These are phyloP conservation scores for Zoanthus sociatus DNA, from an alignment of 92 coral and sea anemone species.

Conservation along the genomic window DNA sequence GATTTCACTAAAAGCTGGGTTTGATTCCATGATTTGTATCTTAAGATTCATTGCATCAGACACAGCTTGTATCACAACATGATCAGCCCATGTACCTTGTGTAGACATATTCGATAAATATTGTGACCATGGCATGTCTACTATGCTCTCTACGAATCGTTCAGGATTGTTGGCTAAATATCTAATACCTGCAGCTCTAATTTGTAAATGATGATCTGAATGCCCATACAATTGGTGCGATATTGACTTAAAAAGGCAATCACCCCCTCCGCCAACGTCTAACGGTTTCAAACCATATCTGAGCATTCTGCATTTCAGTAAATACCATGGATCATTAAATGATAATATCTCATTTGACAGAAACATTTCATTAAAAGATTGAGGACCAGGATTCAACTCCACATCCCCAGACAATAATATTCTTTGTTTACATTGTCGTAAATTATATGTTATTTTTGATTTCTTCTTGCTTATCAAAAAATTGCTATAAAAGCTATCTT, in stretches of 20 bases:
- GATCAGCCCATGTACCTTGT: slow-evolving; percentile 14
- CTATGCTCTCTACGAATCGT: slow-evolving; percentile 1
- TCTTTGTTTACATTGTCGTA: slow-evolving; percentile 1
- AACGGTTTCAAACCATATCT: not conserved
- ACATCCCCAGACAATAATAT: slow-evolving; percentile 57
- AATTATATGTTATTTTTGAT: slow-evolving; percentile 26
- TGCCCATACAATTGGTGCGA: not conserved
- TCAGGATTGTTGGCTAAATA: not conserved
- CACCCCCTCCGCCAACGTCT: slow-evolving; percentile 5
- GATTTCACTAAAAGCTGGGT: not conserved
- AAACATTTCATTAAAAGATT: slow-evolving; percentile 20
- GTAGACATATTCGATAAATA: not conserved
- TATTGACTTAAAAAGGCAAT: not conserved
- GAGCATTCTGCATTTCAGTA: not conserved
- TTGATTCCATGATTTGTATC: not conserved
- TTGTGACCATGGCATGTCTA: slow-evolving; percentile 1
- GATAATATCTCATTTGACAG: slow-evolving; percentile 19
- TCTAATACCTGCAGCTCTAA: not conserved
- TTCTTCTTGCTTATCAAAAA: slow-evolving; percentile 24
- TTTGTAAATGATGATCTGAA: not conserved
- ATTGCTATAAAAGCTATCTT: slow-evolving; percentile 45
- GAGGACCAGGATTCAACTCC: slow-evolving; percentile 69
- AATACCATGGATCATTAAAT: slow-evolving; percentile 12
- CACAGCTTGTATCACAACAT: slow-evolving; percentile 1
- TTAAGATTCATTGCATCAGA: slow-evolving; percentile 7